These are phyloP conservation scores for Hemaris fuciformis DNA, from an alignment of 2,888 invertebrate genomes.

Conservation along the genomic window DNA sequence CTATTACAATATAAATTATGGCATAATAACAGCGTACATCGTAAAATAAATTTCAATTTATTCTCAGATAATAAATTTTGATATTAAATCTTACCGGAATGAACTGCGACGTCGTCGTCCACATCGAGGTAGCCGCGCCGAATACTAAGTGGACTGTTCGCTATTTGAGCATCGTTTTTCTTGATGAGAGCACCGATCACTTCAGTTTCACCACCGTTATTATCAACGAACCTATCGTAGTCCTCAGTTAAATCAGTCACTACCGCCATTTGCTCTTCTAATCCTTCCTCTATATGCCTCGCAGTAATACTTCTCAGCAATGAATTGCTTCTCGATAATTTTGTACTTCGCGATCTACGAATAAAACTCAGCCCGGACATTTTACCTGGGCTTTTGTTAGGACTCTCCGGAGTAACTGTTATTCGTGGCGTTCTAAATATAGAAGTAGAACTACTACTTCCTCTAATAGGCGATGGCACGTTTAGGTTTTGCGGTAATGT, in stretches of 20 bases:
- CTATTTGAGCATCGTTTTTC: constrained; percentile 67
- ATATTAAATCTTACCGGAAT: constrained; percentile 83
- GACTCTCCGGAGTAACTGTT: constrained; percentile 74
- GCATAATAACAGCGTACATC: constrained; percentile 22
- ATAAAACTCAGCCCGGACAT: constrained; percentile 83
- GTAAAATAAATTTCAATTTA: constrained; percentile 31
- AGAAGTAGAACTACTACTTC: constrained; percentile 71
- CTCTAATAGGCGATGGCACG: constrained; percentile 70
- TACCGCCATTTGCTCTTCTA: constrained; percentile 59
- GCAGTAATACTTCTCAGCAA: constrained; percentile 81
- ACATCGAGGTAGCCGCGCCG: constrained; percentile 78
- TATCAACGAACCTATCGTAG: constrained; percentile 65
- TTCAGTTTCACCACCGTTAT: constrained; percentile 68
- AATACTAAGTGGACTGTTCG: constrained; percentile 71
- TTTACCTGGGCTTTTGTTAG: constrained; percentile 79
- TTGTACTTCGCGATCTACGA: constrained; percentile 87
- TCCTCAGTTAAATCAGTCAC: constrained; percentile 68
- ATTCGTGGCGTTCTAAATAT: constrained; percentile 71
- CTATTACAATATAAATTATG: constrained; percentile 29
- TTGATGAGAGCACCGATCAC: constrained; percentile 73
- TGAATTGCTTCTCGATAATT: constrained; percentile 85
- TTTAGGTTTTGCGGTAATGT: constrained; percentile 83
- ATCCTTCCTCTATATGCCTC: constrained; percentile 71
- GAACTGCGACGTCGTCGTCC: constrained; percentile 86
- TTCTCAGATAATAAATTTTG: constrained; percentile 21